phyloP scores from a whole-genome alignment of 2,113 vertebrate genomes.

The Gallinago media region DNA sequence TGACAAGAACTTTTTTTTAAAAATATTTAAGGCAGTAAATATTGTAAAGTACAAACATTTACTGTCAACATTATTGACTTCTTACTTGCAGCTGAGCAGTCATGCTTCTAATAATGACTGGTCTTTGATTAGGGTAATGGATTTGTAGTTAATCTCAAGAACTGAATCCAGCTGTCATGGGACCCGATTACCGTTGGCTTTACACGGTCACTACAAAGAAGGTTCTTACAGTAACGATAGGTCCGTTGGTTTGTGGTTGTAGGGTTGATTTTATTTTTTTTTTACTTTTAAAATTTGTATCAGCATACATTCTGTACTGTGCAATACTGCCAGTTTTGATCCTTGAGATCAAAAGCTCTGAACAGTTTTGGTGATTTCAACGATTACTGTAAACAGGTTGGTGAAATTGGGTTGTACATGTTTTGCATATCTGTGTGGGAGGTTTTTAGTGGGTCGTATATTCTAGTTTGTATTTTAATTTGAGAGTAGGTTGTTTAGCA shows the following conservation, averaged over 20 bases:
- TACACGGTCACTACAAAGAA: neutral
- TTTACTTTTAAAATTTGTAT: neutral
- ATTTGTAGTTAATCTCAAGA: conserved; percentile 20
- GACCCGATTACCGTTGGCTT: neutral
- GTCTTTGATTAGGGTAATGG: neutral
- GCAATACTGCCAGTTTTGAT: neutral
- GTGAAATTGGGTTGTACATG: neutral
- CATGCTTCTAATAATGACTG: neutral
- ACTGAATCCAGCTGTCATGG: neutral
- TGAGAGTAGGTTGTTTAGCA: neutral
- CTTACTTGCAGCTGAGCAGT: neutral
- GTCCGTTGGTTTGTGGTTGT: neutral
- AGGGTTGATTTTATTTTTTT: neutral
- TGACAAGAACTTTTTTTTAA: neutral
- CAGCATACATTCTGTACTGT: neutral
- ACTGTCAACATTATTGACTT: neutral
- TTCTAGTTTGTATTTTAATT: neutral
- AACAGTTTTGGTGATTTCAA: neutral
- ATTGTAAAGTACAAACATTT: neutral
- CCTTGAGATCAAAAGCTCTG: rapidly evolving
- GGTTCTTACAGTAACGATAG: neutral
- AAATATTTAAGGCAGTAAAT: neutral
- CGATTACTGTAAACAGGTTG: neutral
- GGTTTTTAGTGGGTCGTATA: neutral
- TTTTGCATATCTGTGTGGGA: neutral